Evolutionary conservation across 2,113 vertebrate species (phyloP), one percentile per base, ranked within the genome.

Genomic region (Syrmaticus mikado): DNA sequence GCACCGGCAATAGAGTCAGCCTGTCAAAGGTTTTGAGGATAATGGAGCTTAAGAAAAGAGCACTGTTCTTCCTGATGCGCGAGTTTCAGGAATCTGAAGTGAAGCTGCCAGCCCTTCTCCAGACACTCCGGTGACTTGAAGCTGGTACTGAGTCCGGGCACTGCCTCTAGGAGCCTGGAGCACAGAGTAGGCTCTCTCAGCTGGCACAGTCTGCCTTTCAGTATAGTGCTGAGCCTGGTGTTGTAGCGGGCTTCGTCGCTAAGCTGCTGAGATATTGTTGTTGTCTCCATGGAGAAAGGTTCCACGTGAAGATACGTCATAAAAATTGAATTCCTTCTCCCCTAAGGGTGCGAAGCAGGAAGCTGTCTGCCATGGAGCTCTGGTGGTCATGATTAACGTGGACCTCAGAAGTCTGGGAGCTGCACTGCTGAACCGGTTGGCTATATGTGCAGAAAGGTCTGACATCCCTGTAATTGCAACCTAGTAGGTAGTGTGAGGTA

Each of bases 311-410:
- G 55, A n/a, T 58, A 21, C 5, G 38, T 7, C 4, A 53, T 28
- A 72, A 52, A 84, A 81, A 50, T 36, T 74, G 28, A 82, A 86
- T 90, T 92, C 13, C 45, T 16, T 94, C 5, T 78, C 45, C 21
- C 17, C 32, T 72, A 24, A 75, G 48, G 46, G 81, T 45, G 30
- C 4, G 13, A 62, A 94, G 76, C 83, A 55, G 27, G 67, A 77
- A 88, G 24, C 27, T 82, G 45, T 78, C 57, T 67, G 5, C 18
- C 2, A 4, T 45, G 81, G 53, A 83, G 61, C 34, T 87, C 61
- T 45, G 38, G 22, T 27, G 40, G n/a, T 84, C 85, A 62, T 61
- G 43, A 87, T 83, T 85, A 83, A 70, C 81, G 66, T 13, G 36
- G 22, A 60, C 70, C 61, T 87, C 3, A 3, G 78, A 55, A 92